Evolutionary conservation across 2,888 invertebrate species (phyloP), one percentile per base, ranked within the genome.

Genomic region (Lasioglossum morio): DNA sequence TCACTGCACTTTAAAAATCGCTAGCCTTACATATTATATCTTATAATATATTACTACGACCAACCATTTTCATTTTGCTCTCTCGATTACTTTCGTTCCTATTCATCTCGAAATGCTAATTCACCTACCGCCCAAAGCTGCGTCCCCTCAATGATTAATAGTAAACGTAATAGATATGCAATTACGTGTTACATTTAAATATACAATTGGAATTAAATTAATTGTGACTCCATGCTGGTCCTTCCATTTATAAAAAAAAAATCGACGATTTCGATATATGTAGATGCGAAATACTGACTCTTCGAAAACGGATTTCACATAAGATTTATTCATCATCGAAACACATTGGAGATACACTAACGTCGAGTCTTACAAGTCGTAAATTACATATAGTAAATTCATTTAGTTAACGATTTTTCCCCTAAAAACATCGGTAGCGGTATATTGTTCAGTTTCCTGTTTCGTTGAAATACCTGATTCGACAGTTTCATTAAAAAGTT

Each of bases 41-140:
- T 16, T 16, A 63, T 48, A 60, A 88, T 90, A 90, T 88, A 91
- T 90, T 91, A 92, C 85, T 89, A 85, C 89, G 77, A 88, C 72
- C 70, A 14, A 40, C 19, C 7, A 43, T 72, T 43, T 43, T 14
- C 70, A 60, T 46, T 23, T 77, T 75, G 4, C 72, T 30, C 72
- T 30, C 72, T 43, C 16, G 63, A 70, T 40, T 46, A 34, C 53
- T 40, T 30, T 23, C 43, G 5, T n/a, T 78, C 60, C 60, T 46
- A 60, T 48, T n/a, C 4, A 10, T 46, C 37, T 46, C 40, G 66
- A 34, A 57, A 27, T 14, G 27, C 69, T 48, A 75, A 27, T 72
- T 43, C 12, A 66, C 53, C n/a, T 72, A 46, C 70, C n/a, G 34
- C 73, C 70, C 70, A 74, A 75, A 34, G 72, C 57, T 74, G 70